phyloP scores from a whole-genome alignment of 1,140 invertebrate species.

The Zaprionus lachaisei region DNA sequence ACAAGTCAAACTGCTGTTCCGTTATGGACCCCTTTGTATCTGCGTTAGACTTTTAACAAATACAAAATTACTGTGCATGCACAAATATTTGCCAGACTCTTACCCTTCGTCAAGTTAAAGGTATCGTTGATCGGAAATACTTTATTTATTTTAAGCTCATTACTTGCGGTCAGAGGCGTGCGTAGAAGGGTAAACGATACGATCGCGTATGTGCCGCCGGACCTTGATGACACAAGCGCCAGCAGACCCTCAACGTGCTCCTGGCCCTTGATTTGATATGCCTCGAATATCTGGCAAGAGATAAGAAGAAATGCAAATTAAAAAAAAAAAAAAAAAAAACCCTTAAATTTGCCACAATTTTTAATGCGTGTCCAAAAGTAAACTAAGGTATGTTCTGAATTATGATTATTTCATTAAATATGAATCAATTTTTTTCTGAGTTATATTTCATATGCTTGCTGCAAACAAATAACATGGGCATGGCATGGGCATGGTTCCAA shows the following conservation, averaged over 20 bases:
- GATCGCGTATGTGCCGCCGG: slow-evolving; percentile 86
- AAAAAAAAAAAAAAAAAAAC: neutral
- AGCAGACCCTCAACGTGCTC: slow-evolving; percentile 85
- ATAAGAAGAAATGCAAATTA: slow-evolving; percentile 3
- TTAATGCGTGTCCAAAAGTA: neutral
- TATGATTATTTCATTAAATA: neutral
- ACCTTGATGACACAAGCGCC: slow-evolving; percentile 88
- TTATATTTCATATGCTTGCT: neutral
- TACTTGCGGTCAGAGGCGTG: slow-evolving; percentile 86
- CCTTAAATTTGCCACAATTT: neutral
- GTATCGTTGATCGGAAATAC: slow-evolving; percentile 89
- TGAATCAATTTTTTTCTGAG: neutral
- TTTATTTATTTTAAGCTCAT: slow-evolving; percentile 88
- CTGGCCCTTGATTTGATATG: slow-evolving; percentile 79
- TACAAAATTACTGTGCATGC: slow-evolving; percentile 13
- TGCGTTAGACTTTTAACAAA: slow-evolving; percentile 33
- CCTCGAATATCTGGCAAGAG: slow-evolving; percentile 72
- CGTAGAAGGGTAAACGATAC: slow-evolving; percentile 87
- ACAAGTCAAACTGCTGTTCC: slow-evolving; percentile 71
- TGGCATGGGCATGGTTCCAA: no score
- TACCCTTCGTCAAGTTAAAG: slow-evolving; percentile 89
- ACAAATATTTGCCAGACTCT: slow-evolving; percentile 15
- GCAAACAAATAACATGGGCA: neutral
- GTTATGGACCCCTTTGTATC: slow-evolving; percentile 66
- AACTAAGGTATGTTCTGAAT: neutral